Conservation (phyloP, 1,140 invertebrate genomes). For the Popillia japonica region DNA sequence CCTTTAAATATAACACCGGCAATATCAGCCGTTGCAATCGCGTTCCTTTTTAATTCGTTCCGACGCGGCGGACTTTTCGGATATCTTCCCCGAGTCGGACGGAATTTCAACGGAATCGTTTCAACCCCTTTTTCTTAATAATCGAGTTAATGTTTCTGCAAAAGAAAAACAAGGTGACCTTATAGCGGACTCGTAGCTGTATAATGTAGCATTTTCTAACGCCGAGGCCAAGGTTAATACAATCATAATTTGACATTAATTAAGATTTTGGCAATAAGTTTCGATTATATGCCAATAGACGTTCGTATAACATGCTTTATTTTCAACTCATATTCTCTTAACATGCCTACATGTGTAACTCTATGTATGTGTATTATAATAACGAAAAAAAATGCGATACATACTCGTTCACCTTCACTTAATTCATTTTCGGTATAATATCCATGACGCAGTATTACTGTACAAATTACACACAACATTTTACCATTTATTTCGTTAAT, state of each 20-base stretch:
- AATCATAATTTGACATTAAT: conserved; percentile 40
- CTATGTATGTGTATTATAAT: background rate
- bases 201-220: conserved; percentile 15
- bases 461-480: background rate
- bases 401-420: conserved; percentile 29
- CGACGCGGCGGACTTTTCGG: background rate
- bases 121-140: background rate
- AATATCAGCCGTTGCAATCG: background rate
- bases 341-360: no score
- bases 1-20: conserved; percentile 10
- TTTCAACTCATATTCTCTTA: no score
- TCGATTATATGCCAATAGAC: background rate
- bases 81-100: background rate
- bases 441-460: conserved; percentile 14
- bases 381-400: conserved; percentile 22
- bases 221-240: conserved; percentile 41
- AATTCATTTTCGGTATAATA: conserved; percentile 13
- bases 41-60: background rate
- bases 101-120: background rate
- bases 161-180: conserved; percentile 40
- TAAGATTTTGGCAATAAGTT: conserved; percentile 35
- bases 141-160: background rate
- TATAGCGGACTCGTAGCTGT: conserved; percentile 15
- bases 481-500: conserved; percentile 1
- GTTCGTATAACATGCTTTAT: background rate